Percentiles rank a stretch among this genome's conserved stretches.
These are phyloP conservation scores for Pelodiscus sinensis DNA, from an alignment of 2,113 vertebrate genomes.

Conservation along the genomic window DNA sequence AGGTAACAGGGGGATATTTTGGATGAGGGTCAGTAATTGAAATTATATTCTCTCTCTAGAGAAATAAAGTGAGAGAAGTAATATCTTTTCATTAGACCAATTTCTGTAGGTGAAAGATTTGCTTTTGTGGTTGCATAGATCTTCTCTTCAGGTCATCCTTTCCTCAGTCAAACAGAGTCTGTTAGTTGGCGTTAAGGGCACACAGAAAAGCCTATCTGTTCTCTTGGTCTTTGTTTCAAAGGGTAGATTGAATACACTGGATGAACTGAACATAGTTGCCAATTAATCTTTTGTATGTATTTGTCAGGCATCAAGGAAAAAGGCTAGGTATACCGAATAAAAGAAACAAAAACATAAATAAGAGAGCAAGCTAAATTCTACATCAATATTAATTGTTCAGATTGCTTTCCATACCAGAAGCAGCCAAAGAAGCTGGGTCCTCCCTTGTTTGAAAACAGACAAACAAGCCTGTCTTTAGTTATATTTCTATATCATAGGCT, in stretches of 20 bases:
- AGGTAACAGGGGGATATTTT: not conserved
- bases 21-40: conserved; percentile 43
- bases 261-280: conserved; percentile 22
- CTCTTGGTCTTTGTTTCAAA: conserved; percentile 42
- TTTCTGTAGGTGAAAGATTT: not conserved
- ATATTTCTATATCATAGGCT: conserved; percentile 60
- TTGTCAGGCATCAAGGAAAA: conserved; percentile 33
- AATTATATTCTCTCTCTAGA: not conserved
- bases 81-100: not conserved
- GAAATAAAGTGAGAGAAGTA: not conserved
- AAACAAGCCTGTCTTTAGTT: conserved; percentile 56
- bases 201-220: conserved; percentile 44
- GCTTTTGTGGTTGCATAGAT: not conserved
- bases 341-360: conserved; percentile 61
- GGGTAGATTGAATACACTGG: not conserved
- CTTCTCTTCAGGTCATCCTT: not conserved
- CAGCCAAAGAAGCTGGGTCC: not conserved
- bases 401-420: not conserved
- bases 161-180: conserved; percentile 11
- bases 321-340: conserved; percentile 30
- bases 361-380: not conserved
- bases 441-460: conserved; percentile 39
- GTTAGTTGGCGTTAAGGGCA: conserved; percentile 54
- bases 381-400: not conserved
- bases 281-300: conserved; percentile 58